Percentiles rank a stretch among this genome's conserved stretches.
Evolutionary conservation across 2,113 vertebrate species (phyloP).

Genomic region (Leptodactylus fuscus): DNA sequence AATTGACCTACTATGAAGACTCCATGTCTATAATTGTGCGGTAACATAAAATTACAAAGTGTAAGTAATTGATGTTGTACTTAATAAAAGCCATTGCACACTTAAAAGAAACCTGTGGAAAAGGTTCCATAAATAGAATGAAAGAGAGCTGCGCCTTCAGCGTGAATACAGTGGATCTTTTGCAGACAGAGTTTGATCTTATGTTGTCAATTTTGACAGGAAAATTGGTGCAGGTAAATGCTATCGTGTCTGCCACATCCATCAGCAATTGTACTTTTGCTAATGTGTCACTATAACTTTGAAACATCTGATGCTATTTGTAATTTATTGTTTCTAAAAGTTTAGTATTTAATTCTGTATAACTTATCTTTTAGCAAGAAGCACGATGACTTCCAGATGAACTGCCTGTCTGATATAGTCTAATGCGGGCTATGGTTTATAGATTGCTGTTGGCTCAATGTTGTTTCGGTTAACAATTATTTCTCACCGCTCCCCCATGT

Average conservation of each 20-base stretch:
- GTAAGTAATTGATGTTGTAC: constrained; percentile 1
- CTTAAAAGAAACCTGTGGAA: constrained; percentile 1
- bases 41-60: constrained; percentile 17
- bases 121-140: constrained; percentile 43
- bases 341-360: constrained; percentile 12
- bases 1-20: too few relatives aligned
- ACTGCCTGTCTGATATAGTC: neutral
- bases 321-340: constrained; percentile 21
- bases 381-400: neutral
- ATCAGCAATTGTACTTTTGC: constrained; percentile 49
- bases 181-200: constrained; percentile 53
- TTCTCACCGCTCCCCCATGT: too few relatives aligned
- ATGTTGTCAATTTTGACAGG: constrained; percentile 57
- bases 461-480: too few relatives aligned
- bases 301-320: constrained; percentile 8
- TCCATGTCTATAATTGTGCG: neutral
- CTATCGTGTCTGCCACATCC: constrained; percentile 52
- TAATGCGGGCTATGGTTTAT: too few relatives aligned
- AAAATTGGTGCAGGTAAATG: constrained; percentile 52
- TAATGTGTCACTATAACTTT: constrained; percentile 55
- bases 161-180: neutral
- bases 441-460: too few relatives aligned
- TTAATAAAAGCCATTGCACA: constrained; percentile 15
- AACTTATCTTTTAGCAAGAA: neutral
- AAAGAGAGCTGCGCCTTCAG: constrained; percentile 29